Evolutionary conservation across 2,888 invertebrate species (phyloP).

Genomic region (Thecocarcelia acutangulata): DNA sequence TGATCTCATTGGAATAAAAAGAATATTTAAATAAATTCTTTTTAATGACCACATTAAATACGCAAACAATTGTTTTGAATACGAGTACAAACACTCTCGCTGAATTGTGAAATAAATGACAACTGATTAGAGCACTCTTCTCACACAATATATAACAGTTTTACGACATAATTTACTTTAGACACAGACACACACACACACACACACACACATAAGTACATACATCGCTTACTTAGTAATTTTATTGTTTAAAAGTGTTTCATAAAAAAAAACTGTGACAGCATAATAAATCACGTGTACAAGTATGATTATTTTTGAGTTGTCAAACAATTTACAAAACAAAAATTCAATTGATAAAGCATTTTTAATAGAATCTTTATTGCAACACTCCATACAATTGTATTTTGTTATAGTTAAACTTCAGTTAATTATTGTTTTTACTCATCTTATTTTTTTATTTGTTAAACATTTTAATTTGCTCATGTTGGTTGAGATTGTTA

Average conservation of each 20-base stretch:
- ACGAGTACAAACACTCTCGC: not conserved
- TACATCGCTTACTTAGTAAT: not conserved
- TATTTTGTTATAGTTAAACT: slow-evolving; percentile 2
- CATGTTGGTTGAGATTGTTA: slow-evolving; percentile 2
- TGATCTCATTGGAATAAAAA: slow-evolving; percentile 4
- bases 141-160: slow-evolving; percentile 2
- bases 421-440: slow-evolving; percentile 16
- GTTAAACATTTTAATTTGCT: slow-evolving; percentile 13
- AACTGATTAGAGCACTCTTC: not conserved
- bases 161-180: slow-evolving; percentile 49
- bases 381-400: slow-evolving; percentile 18
- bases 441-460: not conserved
- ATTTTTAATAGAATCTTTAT: slow-evolving; percentile 9
- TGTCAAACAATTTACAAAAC: slow-evolving; percentile 26
- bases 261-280: slow-evolving; percentile 34
- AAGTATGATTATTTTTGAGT: slow-evolving; percentile 20
- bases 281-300: slow-evolving; percentile 48
- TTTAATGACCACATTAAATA: not conserved
- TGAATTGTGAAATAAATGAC: slow-evolving; percentile 12
- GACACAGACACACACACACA: not conserved
- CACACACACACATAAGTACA: slow-evolving; percentile 3
- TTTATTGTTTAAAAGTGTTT: slow-evolving; percentile 11
- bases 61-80: not conserved
- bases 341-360: slow-evolving; percentile 31
- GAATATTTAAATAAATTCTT: slow-evolving; percentile 2